These are phyloP conservation scores for Macropus fuliginosus DNA, from an alignment of 2,797 vertebrate genomes.

Conservation along the genomic window DNA sequence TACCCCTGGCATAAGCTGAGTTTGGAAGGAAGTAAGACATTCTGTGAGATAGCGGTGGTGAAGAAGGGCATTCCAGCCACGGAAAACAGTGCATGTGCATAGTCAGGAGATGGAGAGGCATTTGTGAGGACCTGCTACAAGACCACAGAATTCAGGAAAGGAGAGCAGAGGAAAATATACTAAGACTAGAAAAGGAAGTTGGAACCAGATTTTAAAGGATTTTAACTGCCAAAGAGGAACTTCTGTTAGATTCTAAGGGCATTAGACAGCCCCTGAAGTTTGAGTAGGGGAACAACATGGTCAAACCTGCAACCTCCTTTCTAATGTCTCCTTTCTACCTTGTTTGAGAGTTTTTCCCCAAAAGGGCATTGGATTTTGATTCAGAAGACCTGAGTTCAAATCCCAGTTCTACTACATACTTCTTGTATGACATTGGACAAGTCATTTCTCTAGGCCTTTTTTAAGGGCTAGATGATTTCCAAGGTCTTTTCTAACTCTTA, in stretches of 20 bases:
- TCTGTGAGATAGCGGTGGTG: background rate
- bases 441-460: background rate
- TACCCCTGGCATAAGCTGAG: background rate
- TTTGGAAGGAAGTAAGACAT: background rate
- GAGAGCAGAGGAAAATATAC: background rate
- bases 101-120: background rate
- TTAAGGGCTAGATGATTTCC: background rate
- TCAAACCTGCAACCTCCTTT: background rate
- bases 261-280: background rate
- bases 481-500: background rate
- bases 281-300: background rate
- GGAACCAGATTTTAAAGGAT: background rate
- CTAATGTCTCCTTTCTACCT: background rate
- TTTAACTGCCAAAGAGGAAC: background rate
- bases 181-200: background rate
- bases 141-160: background rate
- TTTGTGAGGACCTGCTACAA: background rate
- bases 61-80: background rate
- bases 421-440: background rate
- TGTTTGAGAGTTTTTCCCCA: background rate
- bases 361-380: background rate
- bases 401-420: background rate
- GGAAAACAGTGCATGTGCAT: background rate
- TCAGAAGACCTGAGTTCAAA: background rate
- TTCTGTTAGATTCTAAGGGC: background rate